Evolutionary conservation across 1,140 invertebrate genomes (phyloP).

Genomic region (Ceratina japonica): DNA sequence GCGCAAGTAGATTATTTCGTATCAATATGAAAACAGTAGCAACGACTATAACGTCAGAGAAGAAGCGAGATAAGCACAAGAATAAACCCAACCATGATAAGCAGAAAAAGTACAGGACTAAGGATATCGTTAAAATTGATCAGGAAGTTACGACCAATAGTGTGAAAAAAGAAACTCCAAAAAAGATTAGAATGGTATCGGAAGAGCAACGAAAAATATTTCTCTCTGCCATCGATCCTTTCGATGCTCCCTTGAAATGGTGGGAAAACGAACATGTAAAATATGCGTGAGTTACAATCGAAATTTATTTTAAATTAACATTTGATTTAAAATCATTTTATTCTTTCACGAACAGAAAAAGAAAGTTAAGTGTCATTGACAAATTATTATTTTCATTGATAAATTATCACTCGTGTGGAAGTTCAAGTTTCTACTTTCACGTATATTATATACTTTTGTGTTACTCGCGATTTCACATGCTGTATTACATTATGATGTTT

Average conservation of each 20-base stretch:
- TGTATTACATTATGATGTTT: background rate
- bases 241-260: constrained; percentile 35
- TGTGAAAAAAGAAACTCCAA: background rate
- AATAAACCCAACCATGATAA: background rate
- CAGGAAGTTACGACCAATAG: background rate
- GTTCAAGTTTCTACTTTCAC: background rate
- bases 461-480: background rate
- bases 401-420: background rate
- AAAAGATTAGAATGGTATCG: background rate
- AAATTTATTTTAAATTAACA: background rate
- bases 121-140: background rate
- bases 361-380: background rate
- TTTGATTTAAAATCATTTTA: background rate
- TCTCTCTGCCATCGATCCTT: background rate
- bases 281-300: constrained; percentile 47
- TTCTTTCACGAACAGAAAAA: background rate
- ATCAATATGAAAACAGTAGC: background rate
- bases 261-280: constrained; percentile 49
- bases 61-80: background rate
- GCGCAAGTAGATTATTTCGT: background rate
- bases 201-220: constrained; percentile 8
- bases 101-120: background rate
- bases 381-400: background rate
- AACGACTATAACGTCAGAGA: background rate
- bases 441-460: background rate